Percentiles rank a stretch among this genome's conserved stretches.
These are phyloP conservation scores for Apostichopus japonicus DNA, from an alignment of 35 echinoderm and acorn worm species.

Conservation along the genomic window DNA sequence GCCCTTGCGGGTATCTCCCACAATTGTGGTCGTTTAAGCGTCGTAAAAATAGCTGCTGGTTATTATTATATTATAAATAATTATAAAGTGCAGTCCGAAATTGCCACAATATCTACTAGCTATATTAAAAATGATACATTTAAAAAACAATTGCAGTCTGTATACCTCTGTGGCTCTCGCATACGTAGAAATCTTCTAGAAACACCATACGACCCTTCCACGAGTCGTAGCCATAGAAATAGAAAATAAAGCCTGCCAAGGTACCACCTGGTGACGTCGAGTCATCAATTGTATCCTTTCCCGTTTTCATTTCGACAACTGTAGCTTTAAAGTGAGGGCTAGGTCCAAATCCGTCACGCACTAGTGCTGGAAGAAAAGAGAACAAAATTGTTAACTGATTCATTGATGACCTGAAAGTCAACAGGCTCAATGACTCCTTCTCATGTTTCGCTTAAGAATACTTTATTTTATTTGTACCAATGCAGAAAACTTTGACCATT, in stretches of 20 bases:
- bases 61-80: too few species aligned
- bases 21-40: too few species aligned
- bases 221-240: slow-evolving; percentile 40
- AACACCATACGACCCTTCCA: slow-evolving; percentile 46
- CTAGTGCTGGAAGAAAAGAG: neutral
- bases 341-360: slow-evolving; percentile 14
- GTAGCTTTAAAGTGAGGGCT: slow-evolving; percentile 8
- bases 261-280: neutral
- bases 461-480: too few species aligned
- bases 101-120: too few species aligned
- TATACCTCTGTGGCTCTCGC: slow-evolving; percentile 20
- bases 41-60: too few species aligned
- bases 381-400: neutral
- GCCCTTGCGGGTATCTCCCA: too few species aligned
- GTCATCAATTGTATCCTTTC: neutral
- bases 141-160: neutral
- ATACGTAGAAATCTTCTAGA: slow-evolving; percentile 41
- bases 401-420: too few species aligned
- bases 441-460: too few species aligned
- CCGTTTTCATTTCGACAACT: slow-evolving; percentile 7
- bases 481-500: too few species aligned
- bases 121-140: too few species aligned
- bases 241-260: slow-evolving; percentile 23
- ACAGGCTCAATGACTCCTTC: too few species aligned
- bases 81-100: too few species aligned